phyloP scores from a whole-genome alignment of 2,797 vertebrate species.

The Epinephelus malabaricus region DNA sequence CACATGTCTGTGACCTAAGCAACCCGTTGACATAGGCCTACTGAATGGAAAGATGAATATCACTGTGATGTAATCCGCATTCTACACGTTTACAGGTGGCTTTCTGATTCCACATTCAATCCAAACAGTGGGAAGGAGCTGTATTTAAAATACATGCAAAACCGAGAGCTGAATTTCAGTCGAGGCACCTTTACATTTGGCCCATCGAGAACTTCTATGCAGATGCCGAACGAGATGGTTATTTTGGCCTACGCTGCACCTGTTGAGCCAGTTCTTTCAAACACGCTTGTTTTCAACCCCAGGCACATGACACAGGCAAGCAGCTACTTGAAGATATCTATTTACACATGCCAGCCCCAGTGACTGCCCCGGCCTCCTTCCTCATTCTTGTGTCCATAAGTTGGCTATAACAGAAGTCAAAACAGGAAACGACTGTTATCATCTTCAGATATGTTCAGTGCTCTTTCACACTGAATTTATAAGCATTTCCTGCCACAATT shows the following conservation, averaged over 20 bases:
- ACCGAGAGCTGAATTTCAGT: background rate
- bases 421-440: conserved; percentile 48
- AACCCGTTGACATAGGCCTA: background rate
- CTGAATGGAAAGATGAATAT: background rate
- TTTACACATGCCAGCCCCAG: conserved; percentile 24
- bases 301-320: conserved; percentile 46
- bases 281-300: background rate
- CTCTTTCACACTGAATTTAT: background rate
- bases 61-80: background rate
- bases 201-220: background rate
- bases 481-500: background rate
- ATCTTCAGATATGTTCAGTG: conserved; percentile 18
- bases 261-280: conserved; percentile 21
- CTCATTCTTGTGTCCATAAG: conserved; percentile 39
- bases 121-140: background rate
- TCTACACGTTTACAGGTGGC: background rate
- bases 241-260: background rate
- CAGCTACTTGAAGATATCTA: conserved; percentile 35
- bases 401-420: background rate
- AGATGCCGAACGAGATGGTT: background rate
- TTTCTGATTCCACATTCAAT: background rate
- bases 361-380: conserved; percentile 25
- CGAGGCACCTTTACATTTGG: too few relatives aligned
- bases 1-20: background rate
- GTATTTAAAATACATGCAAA: background rate